These are phyloP conservation scores for Linyphia triangularis DNA, from an alignment of 2,888 invertebrate species.

Conservation along the genomic window DNA sequence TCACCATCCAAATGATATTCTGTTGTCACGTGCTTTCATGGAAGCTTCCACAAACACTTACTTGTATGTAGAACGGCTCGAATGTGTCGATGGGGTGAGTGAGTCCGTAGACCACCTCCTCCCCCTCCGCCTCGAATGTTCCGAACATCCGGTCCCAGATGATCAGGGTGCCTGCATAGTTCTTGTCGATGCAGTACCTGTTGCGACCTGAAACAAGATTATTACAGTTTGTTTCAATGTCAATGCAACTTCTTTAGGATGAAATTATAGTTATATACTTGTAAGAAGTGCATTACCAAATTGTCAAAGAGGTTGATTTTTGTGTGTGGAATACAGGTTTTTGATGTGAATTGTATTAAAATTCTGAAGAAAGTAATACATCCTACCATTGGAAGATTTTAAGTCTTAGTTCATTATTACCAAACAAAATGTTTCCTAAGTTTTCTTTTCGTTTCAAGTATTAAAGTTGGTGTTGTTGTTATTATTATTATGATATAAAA, in stretches of 20 bases:
- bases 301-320: too few relatives aligned
- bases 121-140: constrained; percentile 88
- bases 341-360: too few relatives aligned
- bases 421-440: too few relatives aligned
- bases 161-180: constrained; percentile 94
- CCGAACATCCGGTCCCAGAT: constrained; percentile 92
- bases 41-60: too few relatives aligned
- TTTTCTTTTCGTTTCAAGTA: too few relatives aligned
- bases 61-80: constrained; percentile 84
- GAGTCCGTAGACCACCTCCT: constrained; percentile 91
- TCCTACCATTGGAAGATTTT: too few relatives aligned
- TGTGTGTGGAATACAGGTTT: too few relatives aligned
- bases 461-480: too few relatives aligned
- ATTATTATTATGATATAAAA: too few relatives aligned
- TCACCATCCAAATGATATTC: too few relatives aligned
- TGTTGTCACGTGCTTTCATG: too few relatives aligned
- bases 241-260: neutral
- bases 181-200: constrained; percentile 94
- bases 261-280: neutral
- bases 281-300: neutral
- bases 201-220: constrained; percentile 85
- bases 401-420: too few relatives aligned
- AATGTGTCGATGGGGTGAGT: constrained; percentile 90
- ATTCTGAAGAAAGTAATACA: neutral
- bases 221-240: constrained; percentile 82